Evolutionary conservation across 2,113 vertebrate species (phyloP), one percentile per base, ranked within the genome.

Genomic region (Thinocorus orbignyianus): DNA sequence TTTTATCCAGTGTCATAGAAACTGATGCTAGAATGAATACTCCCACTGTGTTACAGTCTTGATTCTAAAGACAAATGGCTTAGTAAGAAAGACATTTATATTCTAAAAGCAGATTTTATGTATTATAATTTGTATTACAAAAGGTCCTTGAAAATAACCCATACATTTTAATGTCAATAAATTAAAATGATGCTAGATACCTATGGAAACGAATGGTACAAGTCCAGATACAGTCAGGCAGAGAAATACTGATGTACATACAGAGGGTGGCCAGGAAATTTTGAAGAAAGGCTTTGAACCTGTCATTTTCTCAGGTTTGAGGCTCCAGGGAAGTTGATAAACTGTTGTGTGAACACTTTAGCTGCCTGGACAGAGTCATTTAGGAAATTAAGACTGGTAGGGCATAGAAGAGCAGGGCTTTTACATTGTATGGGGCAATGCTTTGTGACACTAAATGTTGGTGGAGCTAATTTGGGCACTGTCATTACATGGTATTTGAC

Each of bases 1-100:
- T 88, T 84, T 92, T 83, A 95, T 81, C 57, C 90, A 91, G 81
- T 88, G 83, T 84, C 70, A 81, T 82, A 97, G 91, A 93, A 91
- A 95, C 92, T 91, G 77, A 58, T 76, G 81, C 54, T n/a, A 49
- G 81, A 77, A 90, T 90, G 37, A 86, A 57, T 54, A 54, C 28
- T 54, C 52, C 52, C 28, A 54, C 52, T 54, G 52, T 30, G 52
- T 30, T 54, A 17, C 10, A 17, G 52, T 54, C 52, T 54, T 54
- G 30, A 54, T 30, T 85, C n/a, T 66, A 48, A 87, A 86, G 90
- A 94, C 60, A 80, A 97, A 86, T 74, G 76, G 57, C 46, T 93
- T 92, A 74, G 62, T 81, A 90, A 90, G 61, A 65, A 30, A 74
- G 39, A 39, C 15, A 35, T 87, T 92, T 57, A 19, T 69, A 90